Evolutionary conservation across 2,113 vertebrate species (phyloP).

Genomic region (Peromyscus californicus): DNA sequence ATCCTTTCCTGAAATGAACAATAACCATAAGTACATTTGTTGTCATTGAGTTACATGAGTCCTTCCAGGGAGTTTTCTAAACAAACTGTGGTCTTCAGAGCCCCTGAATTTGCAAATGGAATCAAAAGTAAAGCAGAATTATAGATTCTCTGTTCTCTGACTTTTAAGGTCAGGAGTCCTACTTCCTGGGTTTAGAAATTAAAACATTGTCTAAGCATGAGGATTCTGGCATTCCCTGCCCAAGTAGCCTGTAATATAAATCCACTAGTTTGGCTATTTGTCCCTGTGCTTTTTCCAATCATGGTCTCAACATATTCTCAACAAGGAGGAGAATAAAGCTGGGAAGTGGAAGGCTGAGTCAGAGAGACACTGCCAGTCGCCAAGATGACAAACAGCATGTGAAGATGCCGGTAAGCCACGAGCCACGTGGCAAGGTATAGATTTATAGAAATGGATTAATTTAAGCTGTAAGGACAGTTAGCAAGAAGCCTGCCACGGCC

Average conservation of each 20-base stretch:
- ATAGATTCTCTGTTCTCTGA: background rate
- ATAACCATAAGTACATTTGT: background rate
- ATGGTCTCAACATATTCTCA: no score
- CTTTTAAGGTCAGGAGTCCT: background rate
- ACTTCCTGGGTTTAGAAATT: background rate
- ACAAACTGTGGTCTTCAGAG: background rate
- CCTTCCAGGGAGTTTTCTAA: background rate
- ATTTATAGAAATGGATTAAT: no score
- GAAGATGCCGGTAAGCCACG: no score
- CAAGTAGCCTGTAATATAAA: background rate
- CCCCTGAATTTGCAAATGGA: background rate
- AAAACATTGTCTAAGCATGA: background rate
- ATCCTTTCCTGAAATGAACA: background rate
- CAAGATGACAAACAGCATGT: no score
- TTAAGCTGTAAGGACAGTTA: no score
- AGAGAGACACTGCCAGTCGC: no score
- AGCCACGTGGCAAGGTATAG: no score
- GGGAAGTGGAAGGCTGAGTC: no score
- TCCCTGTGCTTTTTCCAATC: no score
- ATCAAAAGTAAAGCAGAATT: background rate
- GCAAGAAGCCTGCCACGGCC: no score
- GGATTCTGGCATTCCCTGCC: background rate
- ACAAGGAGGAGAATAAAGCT: no score
- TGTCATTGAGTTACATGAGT: background rate
- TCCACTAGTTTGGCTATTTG: no score